These are phyloP conservation scores for Trididemnum clinides DNA, from an alignment of 23 tunicate genomes.

Conservation along the genomic window DNA sequence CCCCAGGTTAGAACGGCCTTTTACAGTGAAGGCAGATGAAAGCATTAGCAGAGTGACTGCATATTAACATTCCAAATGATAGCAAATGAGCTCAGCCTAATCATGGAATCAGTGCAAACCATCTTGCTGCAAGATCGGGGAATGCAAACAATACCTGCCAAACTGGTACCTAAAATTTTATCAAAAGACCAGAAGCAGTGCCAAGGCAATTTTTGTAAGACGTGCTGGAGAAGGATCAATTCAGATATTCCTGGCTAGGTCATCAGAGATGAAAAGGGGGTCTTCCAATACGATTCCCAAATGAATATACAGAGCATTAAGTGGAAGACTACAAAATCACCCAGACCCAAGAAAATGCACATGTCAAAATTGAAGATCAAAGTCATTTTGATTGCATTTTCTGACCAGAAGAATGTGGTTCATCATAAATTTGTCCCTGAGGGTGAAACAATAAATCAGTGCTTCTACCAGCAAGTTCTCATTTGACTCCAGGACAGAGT, in stretches of 20 bases:
- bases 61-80: no score
- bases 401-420: no score
- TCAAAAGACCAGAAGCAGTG: no score
- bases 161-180: not conserved
- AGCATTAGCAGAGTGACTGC: no score
- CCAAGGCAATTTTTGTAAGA: not conserved
- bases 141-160: not conserved
- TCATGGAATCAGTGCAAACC: not conserved
- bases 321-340: no score
- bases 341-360: not conserved
- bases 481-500: slow-evolving; percentile 1
- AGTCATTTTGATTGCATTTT: no score
- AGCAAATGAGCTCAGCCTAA: not conserved
- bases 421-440: slow-evolving; percentile 9
- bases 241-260: not conserved
- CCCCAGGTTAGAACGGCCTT: no score
- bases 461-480: slow-evolving; percentile 25
- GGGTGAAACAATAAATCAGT: slow-evolving; percentile 16
- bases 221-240: not conserved
- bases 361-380: not conserved
- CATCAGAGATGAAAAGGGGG: not conserved
- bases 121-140: not conserved
- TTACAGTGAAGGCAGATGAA: no score
- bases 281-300: not conserved
- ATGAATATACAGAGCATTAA: no score